phyloP scores from a whole-genome alignment of 2,113 vertebrate genomes.

The Crocuta crocuta region DNA sequence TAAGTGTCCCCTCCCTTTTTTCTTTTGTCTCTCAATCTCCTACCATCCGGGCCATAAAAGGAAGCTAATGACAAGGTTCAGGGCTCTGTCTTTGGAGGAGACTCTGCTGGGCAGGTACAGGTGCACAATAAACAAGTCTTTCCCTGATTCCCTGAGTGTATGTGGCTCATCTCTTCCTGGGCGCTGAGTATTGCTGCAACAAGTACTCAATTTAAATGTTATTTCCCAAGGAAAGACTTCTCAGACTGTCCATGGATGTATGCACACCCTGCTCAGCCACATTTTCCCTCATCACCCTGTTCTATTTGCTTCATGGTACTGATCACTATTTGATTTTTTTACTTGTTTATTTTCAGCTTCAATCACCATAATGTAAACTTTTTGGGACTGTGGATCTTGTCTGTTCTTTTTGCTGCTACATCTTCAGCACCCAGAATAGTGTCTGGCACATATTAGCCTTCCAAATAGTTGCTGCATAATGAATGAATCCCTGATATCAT shows the following conservation, averaged over 20 bases:
- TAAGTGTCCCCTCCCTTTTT: no score
- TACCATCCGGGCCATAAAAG: no score
- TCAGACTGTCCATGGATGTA: neutral
- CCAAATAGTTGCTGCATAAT: neutral
- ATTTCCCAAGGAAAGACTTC: neutral
- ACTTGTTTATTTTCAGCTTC: neutral
- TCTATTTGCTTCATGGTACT: neutral
- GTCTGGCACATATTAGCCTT: neutral
- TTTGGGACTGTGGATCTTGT: neutral
- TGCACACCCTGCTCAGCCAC: neutral
- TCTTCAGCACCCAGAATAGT: neutral
- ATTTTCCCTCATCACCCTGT: neutral
- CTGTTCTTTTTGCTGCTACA: neutral
- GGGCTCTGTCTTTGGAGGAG: no score
- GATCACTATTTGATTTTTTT: neutral
- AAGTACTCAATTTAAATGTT: neutral
- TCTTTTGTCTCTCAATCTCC: no score
- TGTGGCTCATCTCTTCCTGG: no score
- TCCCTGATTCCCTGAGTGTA: no score
- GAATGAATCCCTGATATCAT: neutral
- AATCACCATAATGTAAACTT: neutral
- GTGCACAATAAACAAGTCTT: no score
- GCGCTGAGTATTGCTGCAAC: no score
- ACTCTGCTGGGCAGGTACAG: no score
- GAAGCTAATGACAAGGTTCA: no score